These are phyloP conservation scores for Sinocyclocheilus maitianheensis DNA, from an alignment of 2,113 vertebrate genomes.

Conservation along the genomic window DNA sequence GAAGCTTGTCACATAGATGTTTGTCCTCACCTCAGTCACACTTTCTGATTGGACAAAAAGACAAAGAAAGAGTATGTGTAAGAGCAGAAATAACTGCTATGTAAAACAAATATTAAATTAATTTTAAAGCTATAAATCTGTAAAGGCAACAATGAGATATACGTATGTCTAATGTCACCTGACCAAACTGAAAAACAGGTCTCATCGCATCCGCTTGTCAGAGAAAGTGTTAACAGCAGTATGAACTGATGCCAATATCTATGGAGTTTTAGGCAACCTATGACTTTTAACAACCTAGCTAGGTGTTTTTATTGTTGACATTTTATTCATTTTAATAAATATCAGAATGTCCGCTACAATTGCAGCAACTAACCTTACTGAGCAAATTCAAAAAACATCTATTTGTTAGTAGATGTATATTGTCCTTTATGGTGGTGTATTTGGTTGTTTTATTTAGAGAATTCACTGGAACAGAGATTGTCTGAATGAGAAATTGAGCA, in stretches of 20 bases:
- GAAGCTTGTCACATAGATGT: slow-evolving; percentile 98
- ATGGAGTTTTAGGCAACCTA: too few species aligned
- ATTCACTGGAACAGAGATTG: not conserved
- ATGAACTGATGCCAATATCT: not conserved
- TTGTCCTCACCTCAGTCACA: slow-evolving; percentile 96
- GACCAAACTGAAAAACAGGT: not conserved
- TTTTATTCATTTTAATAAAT: too few species aligned
- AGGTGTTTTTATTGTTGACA: too few species aligned
- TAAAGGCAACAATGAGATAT: slow-evolving; percentile 13
- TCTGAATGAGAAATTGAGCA: not conserved
- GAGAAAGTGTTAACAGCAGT: not conserved
- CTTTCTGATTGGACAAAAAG: slow-evolving; percentile 78
- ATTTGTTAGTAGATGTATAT: not conserved
- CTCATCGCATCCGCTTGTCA: not conserved
- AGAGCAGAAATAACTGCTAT: slow-evolving; percentile 24
- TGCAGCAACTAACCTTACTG: not conserved
- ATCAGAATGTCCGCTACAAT: not conserved
- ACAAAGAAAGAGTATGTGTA: not conserved
- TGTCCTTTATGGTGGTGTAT: not conserved
- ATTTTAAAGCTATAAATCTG: not conserved
- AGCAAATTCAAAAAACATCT: not conserved
- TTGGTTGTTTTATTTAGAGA: not conserved
- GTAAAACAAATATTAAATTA: not conserved
- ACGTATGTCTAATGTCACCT: not conserved
- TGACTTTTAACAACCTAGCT: too few species aligned